These are phyloP conservation scores for Neomonachus schauinslandi DNA, from an alignment of 2,113 vertebrate genomes.

Conservation along the genomic window DNA sequence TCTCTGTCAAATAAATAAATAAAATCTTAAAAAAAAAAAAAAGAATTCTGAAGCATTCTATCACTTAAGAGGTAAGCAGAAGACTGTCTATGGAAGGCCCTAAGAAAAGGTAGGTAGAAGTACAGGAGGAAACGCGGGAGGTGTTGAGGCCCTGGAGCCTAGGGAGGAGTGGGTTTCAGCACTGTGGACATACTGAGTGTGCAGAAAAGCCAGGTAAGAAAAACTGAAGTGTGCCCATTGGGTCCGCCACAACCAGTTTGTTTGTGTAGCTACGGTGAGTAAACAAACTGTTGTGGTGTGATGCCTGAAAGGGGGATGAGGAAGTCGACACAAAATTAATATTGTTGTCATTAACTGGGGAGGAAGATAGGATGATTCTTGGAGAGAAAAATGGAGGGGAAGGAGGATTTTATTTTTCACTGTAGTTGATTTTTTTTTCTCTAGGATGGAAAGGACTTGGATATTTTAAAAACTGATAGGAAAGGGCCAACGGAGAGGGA, in stretches of 20 bases:
- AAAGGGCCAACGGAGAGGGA: not conserved
- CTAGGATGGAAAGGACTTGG: not conserved
- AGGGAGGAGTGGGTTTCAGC: not conserved
- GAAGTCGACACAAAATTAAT: not conserved
- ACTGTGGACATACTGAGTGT: not conserved
- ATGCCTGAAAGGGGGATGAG: not conserved
- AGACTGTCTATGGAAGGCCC: not conserved
- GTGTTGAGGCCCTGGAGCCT: not conserved
- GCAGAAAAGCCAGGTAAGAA: not conserved
- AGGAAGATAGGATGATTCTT: not conserved
- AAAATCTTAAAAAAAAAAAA: not conserved
- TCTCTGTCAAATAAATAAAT: no score
- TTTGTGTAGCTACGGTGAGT: not conserved
- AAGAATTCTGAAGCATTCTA: not conserved
- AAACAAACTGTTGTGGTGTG: not conserved
- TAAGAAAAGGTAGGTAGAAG: not conserved
- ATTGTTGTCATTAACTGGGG: not conserved
- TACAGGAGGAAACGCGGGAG: not conserved
- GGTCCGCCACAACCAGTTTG: not conserved
- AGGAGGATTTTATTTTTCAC: not conserved
- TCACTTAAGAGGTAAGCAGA: not conserved
- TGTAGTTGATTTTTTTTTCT: not conserved
- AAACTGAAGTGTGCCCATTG: not conserved
- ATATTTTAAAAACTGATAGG: conserved; percentile 11
- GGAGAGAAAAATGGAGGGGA: not conserved